phyloP scores from a whole-genome alignment of 2,113 vertebrate species.

The Toxotes jaculatrix region DNA sequence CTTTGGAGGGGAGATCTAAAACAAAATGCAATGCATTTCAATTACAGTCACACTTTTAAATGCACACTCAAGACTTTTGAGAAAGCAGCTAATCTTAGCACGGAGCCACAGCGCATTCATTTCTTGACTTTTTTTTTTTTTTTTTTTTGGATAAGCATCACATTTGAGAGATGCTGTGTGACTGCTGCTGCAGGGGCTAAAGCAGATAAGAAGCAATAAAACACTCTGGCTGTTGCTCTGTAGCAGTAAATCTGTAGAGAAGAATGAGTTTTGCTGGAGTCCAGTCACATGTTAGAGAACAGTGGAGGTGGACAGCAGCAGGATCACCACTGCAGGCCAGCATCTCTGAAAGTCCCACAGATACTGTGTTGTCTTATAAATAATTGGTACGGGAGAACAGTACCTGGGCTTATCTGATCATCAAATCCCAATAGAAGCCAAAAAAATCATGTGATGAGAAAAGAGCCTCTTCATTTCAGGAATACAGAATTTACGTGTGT shows the following conservation, averaged over 20 bases:
- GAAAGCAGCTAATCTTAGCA: conserved; percentile 11
- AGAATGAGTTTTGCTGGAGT: conserved; percentile 11
- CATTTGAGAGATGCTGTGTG: conserved; percentile 46
- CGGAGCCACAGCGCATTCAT: conserved; percentile 2
- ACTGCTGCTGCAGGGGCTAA: conserved; percentile 28
- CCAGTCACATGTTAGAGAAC: background rate
- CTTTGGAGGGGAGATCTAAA: background rate
- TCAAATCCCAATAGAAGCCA: background rate
- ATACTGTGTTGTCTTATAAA: background rate
- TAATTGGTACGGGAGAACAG: background rate
- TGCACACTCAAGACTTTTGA: background rate
- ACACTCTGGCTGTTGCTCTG: conserved; percentile 1
- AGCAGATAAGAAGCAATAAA: conserved; percentile 44
- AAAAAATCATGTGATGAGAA: background rate
- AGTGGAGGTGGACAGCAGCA: background rate
- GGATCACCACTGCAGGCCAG: background rate
- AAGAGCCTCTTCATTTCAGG: background rate
- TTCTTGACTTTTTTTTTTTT: conserved; percentile 24
- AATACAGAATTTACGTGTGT: background rate
- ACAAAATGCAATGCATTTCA: conserved; percentile 5
- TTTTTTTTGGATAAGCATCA: conserved; percentile 26
- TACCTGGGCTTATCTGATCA: too few species aligned
- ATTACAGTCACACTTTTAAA: background rate
- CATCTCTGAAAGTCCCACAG: background rate
- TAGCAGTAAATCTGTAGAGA: conserved; percentile 19